Evolutionary conservation across 1,140 invertebrate genomes (phyloP).

Genomic region (Anadara kagoshimensis): DNA sequence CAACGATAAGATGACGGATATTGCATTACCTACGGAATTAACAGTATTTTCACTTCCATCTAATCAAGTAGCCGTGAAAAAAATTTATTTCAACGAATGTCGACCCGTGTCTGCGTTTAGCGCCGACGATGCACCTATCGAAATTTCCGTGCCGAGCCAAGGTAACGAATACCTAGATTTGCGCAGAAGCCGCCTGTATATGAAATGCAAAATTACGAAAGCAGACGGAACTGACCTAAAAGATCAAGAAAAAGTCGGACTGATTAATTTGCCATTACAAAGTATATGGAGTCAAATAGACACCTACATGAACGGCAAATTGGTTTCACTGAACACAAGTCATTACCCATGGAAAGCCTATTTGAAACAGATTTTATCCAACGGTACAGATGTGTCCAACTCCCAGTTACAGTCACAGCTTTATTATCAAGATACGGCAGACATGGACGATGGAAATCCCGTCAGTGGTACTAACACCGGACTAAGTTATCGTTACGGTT

Average conservation of each 20-base stretch:
- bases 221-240: constrained; percentile 15
- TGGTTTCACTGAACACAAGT: constrained; percentile 33
- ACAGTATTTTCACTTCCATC: constrained; percentile 22
- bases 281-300: constrained; percentile 37
- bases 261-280: constrained; percentile 33
- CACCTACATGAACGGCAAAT: constrained; percentile 32
- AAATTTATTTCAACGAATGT: constrained; percentile 30
- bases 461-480: constrained; percentile 13
- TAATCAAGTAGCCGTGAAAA: constrained; percentile 34
- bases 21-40: constrained; percentile 21
- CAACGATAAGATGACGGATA: constrained; percentile 24
- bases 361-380: constrained; percentile 21
- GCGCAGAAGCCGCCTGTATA: constrained; percentile 18
- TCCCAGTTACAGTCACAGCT: constrained; percentile 22
- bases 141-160: constrained; percentile 25
- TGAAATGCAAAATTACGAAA: constrained; percentile 27
- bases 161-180: constrained; percentile 36
- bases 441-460: constrained; percentile 17
- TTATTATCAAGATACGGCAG: constrained; percentile 6
- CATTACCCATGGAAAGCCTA: constrained; percentile 37
- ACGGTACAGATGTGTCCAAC: not conserved
- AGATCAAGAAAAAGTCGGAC: constrained; percentile 24
- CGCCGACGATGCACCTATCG: constrained; percentile 18
- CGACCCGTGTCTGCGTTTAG: constrained; percentile 18
- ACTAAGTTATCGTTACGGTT: constrained; percentile 9